Conservation (phyloP, 2,797 vertebrate species). For the Zalophus californianus region DNA sequence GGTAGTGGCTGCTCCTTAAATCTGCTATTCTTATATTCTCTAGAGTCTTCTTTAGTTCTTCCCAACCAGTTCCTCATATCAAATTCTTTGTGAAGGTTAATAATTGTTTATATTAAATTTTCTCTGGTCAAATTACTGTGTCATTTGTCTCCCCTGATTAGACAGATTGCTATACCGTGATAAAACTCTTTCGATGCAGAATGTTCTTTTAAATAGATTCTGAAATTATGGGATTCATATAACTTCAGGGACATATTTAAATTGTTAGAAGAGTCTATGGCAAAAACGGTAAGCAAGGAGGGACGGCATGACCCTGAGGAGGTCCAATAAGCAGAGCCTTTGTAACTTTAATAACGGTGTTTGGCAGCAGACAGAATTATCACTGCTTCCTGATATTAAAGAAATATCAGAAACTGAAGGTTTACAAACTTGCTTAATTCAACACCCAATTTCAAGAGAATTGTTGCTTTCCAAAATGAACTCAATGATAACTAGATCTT, state of each 20-base stretch:
- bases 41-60: neutral
- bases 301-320: neutral
- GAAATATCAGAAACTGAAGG: neutral
- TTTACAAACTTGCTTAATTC: slow-evolving; percentile 6
- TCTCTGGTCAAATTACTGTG: neutral
- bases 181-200: neutral
- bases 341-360: neutral
- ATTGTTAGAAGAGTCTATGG: neutral
- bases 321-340: neutral
- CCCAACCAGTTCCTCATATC: neutral
- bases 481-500: neutral
- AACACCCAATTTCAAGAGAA: neutral
- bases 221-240: neutral
- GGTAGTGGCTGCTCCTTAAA: neutral
- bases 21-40: neutral
- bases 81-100: neutral
- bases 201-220: neutral
- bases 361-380: neutral
- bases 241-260: neutral
- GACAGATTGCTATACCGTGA: neutral
- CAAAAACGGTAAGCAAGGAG: neutral
- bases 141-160: neutral
- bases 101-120: neutral
- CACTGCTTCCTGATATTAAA: neutral
- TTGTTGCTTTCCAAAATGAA: neutral